phyloP scores from a whole-genome alignment of 2,113 vertebrate genomes.

The Pachyramphus minor region DNA sequence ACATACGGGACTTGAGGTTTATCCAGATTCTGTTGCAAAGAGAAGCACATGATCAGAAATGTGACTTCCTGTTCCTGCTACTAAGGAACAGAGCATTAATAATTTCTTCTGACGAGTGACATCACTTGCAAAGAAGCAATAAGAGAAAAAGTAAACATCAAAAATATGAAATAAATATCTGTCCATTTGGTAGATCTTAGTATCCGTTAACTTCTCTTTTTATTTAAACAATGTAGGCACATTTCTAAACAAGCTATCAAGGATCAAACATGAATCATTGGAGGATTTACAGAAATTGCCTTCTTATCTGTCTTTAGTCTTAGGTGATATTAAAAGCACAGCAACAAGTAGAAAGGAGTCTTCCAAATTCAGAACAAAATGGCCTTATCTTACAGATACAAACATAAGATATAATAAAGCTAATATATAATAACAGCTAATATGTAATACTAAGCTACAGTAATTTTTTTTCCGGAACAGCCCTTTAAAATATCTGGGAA shows the following conservation, averaged over 20 bases:
- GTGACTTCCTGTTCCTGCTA: not conserved
- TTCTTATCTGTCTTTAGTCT: not conserved
- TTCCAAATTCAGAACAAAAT: not conserved
- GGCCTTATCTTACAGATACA: not conserved
- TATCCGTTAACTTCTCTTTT: not conserved
- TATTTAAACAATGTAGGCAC: not conserved
- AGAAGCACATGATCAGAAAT: not conserved
- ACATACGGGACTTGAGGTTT: not conserved
- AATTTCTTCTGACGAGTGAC: not conserved
- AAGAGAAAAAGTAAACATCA: not conserved
- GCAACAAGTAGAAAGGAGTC: not conserved
- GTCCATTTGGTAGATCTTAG: not conserved
- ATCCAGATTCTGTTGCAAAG: not conserved
- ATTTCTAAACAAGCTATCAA: not conserved
- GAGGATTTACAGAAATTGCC: not conserved
- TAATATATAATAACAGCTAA: not conserved
- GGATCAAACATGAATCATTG: not conserved
- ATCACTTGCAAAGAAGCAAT: not conserved
- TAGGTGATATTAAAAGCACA: not conserved
- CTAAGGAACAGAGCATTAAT: not conserved
- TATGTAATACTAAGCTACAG: not conserved
- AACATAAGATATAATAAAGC: not conserved
- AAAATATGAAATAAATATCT: not conserved
- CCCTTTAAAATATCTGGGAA: not conserved
- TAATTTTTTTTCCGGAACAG: not conserved